A percentile compares a stretch with the other conserved stretches of the same genome.
phyloP scores from a whole-genome alignment of 92 coral and sea anemone species.

The Zoanthus sociatus region DNA sequence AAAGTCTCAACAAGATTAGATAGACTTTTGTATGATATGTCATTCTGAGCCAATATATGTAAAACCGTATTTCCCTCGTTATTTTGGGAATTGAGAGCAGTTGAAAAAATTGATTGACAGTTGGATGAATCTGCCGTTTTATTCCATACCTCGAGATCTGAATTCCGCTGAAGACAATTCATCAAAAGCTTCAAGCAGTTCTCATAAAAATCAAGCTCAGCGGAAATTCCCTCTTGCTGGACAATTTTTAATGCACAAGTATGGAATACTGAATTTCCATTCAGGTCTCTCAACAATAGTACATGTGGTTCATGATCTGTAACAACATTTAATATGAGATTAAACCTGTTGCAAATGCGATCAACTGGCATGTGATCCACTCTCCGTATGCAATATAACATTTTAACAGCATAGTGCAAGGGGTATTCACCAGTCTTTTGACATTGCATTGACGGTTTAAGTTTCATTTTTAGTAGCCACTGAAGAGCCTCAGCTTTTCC shows the following conservation, averaged over 20 bases:
- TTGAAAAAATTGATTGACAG: conserved; percentile 20
- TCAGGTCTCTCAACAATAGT: conserved; percentile 33
- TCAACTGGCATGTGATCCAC: conserved; percentile 29
- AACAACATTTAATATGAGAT: conserved; percentile 1
- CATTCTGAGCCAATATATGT: conserved; percentile 31
- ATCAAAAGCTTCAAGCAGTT: conserved; percentile 29
- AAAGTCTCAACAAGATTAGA: background rate
- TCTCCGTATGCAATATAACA: conserved; percentile 28
- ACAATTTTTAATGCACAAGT: conserved; percentile 32
- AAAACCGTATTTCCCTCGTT: conserved; percentile 38
- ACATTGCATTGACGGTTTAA: conserved; percentile 46
- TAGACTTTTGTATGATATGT: conserved; percentile 14
- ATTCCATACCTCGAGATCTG: background rate
- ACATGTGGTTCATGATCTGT: conserved; percentile 43
- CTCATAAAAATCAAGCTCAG: conserved; percentile 45
- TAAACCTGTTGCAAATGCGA: conserved; percentile 22
- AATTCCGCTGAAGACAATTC: conserved; percentile 4
- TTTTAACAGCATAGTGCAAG: conserved; percentile 32
- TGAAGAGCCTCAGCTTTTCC: conserved; percentile 44
- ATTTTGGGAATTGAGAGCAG: conserved; percentile 42
- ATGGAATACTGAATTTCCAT: conserved; percentile 32
- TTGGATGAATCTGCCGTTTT: conserved; percentile 1
- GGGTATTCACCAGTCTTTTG: conserved; percentile 34
- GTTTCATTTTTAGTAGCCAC: conserved; percentile 39
- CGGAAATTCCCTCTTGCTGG: conserved; percentile 16